Evolutionary conservation across 2,888 invertebrate genomes (phyloP).

Genomic region (Eristalinus aeneus): DNA sequence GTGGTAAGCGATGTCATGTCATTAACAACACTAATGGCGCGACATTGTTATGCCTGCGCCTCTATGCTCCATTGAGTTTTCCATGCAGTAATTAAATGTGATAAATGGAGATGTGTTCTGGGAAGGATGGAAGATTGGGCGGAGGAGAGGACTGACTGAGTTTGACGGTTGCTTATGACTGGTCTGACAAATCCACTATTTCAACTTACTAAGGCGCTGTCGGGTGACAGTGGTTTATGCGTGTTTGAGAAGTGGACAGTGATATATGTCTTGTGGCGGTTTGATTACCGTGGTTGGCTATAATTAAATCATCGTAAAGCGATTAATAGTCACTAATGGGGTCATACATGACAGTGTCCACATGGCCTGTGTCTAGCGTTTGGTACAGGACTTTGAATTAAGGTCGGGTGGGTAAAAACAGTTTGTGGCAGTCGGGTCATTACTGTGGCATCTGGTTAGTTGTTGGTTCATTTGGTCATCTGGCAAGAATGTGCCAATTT

Average conservation of each 20-base stretch:
- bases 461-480: too few relatives aligned
- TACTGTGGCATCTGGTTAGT: too few relatives aligned
- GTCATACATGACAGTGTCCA: neutral
- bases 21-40: constrained; percentile 61
- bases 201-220: neutral
- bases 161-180: constrained; percentile 31
- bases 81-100: constrained; percentile 60
- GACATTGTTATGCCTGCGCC: constrained; percentile 47
- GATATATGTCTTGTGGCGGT: neutral
- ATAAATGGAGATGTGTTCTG: constrained; percentile 53
- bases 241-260: neutral
- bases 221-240: neutral
- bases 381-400: too few relatives aligned
- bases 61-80: constrained; percentile 51
- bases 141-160: constrained; percentile 37
- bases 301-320: constrained; percentile 22
- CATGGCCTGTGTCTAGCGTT: too few relatives aligned
- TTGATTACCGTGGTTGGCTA: neutral
- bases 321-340: neutral
- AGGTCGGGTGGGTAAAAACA: too few relatives aligned
- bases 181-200: neutral
- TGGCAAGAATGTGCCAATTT: too few relatives aligned
- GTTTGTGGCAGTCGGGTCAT: too few relatives aligned
- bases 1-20: constrained; percentile 23
- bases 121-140: constrained; percentile 40